phyloP scores from a whole-genome alignment of 2,797 vertebrate genomes.

The Balearica regulorum region DNA sequence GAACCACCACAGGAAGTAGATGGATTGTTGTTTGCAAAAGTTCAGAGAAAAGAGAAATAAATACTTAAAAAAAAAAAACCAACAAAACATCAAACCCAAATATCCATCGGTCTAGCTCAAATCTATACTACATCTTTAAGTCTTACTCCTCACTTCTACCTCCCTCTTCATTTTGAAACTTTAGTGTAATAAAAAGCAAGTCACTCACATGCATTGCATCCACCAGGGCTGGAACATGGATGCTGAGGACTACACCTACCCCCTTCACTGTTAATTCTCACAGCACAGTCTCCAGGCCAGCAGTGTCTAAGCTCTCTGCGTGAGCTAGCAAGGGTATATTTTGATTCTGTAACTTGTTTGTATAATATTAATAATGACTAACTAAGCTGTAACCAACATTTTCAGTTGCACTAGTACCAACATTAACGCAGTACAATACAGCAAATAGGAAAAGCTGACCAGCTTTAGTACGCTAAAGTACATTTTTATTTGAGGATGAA shows the following conservation, averaged over 20 bases:
- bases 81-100: no score
- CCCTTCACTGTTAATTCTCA: not conserved
- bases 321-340: not conserved
- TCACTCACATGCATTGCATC: not conserved
- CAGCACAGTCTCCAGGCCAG: not conserved
- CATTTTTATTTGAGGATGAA: not conserved
- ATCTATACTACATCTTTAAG: not conserved
- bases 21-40: not conserved
- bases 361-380: not conserved
- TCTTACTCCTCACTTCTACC: not conserved
- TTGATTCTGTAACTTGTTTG: not conserved
- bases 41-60: not conserved
- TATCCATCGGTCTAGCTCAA: not conserved
- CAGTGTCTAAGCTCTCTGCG: not conserved
- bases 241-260: not conserved
- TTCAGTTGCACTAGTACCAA: not conserved
- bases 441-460: not conserved
- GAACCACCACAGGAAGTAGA: not conserved
- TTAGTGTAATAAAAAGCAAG: not conserved
- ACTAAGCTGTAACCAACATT: not conserved
- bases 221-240: rapidly evolving
- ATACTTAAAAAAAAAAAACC: not conserved
- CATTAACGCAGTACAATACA: not conserved
- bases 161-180: not conserved
- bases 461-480: not conserved